Conservation (phyloP, 1,140 invertebrate species). For the Melipona quadrifasciata region DNA sequence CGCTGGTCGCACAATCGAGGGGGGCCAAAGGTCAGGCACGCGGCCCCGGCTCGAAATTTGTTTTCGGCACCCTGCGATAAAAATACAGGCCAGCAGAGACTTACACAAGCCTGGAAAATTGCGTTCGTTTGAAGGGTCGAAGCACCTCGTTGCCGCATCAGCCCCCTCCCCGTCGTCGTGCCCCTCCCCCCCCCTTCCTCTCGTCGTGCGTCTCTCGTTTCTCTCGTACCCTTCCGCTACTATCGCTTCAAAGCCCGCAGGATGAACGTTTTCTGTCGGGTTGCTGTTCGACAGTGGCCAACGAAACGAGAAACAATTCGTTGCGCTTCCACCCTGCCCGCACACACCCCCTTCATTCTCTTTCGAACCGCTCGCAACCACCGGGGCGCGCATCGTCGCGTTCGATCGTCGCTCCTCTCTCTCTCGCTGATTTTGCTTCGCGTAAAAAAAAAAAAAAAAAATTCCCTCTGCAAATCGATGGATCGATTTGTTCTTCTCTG, state of each 20-base stretch:
- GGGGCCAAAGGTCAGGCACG: conserved; percentile 19
- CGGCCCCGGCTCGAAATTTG: conserved; percentile 38
- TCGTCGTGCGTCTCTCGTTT: no score
- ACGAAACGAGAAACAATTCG: conserved; percentile 67
- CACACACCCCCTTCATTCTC: background rate
- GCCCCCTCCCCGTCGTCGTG: background rate
- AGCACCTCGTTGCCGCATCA: conserved; percentile 24
- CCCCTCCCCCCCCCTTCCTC: background rate
- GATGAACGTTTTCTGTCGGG: conserved; percentile 60
- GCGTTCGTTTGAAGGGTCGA: conserved; percentile 35
- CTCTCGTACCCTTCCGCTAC: conserved; percentile 28
- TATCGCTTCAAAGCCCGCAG: conserved; percentile 55
- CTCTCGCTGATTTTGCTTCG: background rate
- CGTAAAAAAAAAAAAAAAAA: background rate
- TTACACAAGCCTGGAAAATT: conserved; percentile 59
- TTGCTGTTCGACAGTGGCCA: conserved; percentile 55
- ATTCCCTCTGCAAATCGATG: conserved; percentile 12
- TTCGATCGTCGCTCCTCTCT: background rate
- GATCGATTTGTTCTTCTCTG: background rate
- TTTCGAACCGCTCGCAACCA: background rate
- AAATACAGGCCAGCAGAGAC: conserved; percentile 49
- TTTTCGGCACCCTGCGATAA: conserved; percentile 48
- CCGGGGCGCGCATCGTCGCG: background rate
- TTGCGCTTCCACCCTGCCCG: conserved; percentile 5
- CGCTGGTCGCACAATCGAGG: conserved; percentile 8